Evolutionary conservation across 2,797 vertebrate genomes (phyloP), one percentile per base, ranked within the genome.

Genomic region (Botia almorhae): DNA sequence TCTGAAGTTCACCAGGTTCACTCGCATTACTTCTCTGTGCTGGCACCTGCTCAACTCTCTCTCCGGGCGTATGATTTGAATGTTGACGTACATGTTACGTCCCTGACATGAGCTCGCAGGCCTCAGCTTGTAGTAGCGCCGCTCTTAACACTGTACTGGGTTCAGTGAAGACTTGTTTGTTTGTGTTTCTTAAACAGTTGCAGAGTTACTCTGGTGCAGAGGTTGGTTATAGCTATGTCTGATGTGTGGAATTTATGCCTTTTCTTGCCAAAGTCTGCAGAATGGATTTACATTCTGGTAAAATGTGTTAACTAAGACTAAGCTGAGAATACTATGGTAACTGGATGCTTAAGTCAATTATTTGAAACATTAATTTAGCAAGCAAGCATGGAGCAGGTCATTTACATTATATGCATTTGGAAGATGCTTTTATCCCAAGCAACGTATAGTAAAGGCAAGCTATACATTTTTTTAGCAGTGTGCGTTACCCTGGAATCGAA

Each of bases 61-160:
- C 69, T 76, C 78, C 69, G 61, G 69, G 67, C 76, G 55, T 26
- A 71, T 69, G 70, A 61, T 63, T 80, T 21, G 17, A 81, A 70
- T 70, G 12, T 51, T 84, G 83, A 86, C 85, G 79, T 86, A 76
- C 51, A 4, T 70, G n/a, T 56, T 83, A 84, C 81, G 75, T 86
- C 81, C 81, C 48, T 21, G 64, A 64, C 69, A 69, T 63, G 70
- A 73, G 48, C 55, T 36, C 46, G 76, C 85, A 81, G 76, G 85
- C 69, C 65, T 68, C n/a, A 0, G 50, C 83, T 76, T 81, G 85
- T 69, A 64, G 43, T 63, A 21, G 43, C 21, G 55, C 56, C 70
- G 55, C 43, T n/a, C n/a, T 68, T 7, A 23, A n/a, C n/a, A 69
- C 21, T 29, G 61, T 5, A 17, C 5, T 36, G 2, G 46, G 16